Conservation (phyloP, 1,140 invertebrate species). For the Anastatus disparis region DNA sequence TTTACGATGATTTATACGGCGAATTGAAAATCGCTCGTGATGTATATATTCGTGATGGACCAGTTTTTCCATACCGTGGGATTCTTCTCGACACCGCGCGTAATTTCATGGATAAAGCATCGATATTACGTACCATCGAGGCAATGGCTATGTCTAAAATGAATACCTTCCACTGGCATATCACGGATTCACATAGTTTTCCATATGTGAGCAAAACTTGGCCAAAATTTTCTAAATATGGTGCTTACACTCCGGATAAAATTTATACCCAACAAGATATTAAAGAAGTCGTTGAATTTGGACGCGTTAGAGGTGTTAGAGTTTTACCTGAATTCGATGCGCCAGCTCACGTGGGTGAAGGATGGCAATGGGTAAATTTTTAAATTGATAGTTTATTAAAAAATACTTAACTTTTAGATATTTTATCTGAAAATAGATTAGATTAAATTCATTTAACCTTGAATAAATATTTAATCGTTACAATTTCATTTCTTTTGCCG, state of each 20-base stretch:
- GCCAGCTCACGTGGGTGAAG: conserved; percentile 88
- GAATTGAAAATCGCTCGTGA: conserved; percentile 72
- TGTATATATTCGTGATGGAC: conserved; percentile 74
- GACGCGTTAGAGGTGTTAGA: conserved; percentile 77
- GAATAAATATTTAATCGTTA: too few species aligned
- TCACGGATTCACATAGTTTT: conserved; percentile 89
- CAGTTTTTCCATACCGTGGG: conserved; percentile 80
- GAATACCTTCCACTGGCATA: conserved; percentile 90
- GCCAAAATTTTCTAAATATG: conserved; percentile 77
- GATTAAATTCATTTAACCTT: too few species aligned
- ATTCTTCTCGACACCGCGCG: conserved; percentile 81
- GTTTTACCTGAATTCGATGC: conserved; percentile 88
- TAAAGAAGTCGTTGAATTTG: conserved; percentile 76
- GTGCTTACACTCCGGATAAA: conserved; percentile 77
- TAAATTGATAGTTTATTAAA: too few species aligned
- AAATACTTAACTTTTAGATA: too few species aligned
- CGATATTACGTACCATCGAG: conserved; percentile 80
- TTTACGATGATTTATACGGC: conserved; percentile 74
- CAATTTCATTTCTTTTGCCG: too few species aligned
- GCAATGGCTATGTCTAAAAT: conserved; percentile 84
- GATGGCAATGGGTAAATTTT: conserved; percentile 78
- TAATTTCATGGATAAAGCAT: conserved; percentile 76
- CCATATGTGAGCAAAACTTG: conserved; percentile 77
- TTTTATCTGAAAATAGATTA: too few species aligned
- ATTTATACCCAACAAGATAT: conserved; percentile 70